Base-by-base conservation (phyloP, 2,888 invertebrate genomes). In the Lydus trimaculatus region DNA sequence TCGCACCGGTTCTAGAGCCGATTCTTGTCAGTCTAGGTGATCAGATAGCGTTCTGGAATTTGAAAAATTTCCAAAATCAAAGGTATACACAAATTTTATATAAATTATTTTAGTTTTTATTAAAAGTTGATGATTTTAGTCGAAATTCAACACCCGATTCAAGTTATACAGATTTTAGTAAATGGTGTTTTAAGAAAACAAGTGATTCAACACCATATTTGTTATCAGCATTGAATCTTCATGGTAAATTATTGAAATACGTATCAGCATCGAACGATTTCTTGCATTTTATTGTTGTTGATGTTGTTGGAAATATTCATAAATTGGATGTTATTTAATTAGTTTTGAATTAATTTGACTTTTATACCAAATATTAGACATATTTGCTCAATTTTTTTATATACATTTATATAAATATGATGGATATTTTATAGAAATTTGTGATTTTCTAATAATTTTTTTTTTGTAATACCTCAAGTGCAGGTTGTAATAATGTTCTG, bases 11-110 rank as follows among this genome's bases (percentile, higher is more conserved):
- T 0, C 86, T 88, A 0, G 85, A 84, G 1, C 83, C 85, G 0
- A 79, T 90, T 33, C 81, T 90, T 39, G 86, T 89, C 7, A 88
- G 88, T 23, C 85, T 89, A 81, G 89, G 88, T 0, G 85, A 89
- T 1, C 89, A 89, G 79, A 86, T 90, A 31, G 87, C 88, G 0
- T 90, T 88, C 88, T 90, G 90, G 90, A 87, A 89, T 75, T 64
- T 79, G 8, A 73, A 68, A 43, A 25, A 58, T 4, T 73, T 77
- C 52, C 70, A 73, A 60, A 63, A 65, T 48, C 25, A 64, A 66
- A 48, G 69, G 66, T 62, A 63, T 4, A 25, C n/a, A 7, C 7
- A 4, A n/a, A n/a, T n/a, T n/a, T n/a, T n/a, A n/a, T n/a, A n/a
- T n/a, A n/a, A n/a, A n/a, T n/a, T n/a, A n/a, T n/a, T n/a, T n/a